Evolutionary conservation across 37 sponge, comb jelly and placozoan species (phyloP), one percentile per base, ranked within the genome.

Genomic region (Bolinopsis microptera): DNA sequence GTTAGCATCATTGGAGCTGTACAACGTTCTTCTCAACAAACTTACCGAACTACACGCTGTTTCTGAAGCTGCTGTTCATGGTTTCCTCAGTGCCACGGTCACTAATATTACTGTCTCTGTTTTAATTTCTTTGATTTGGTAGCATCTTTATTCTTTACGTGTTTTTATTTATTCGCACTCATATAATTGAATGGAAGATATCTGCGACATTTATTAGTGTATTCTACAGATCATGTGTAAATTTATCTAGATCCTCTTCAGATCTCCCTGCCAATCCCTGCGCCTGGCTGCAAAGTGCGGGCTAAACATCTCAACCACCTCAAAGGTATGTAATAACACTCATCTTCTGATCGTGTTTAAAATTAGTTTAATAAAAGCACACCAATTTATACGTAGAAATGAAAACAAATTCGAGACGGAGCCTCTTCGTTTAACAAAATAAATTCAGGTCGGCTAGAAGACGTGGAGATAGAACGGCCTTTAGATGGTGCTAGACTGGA

Each of bases 381-480:
- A n/a, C n/a, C n/a, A n/a, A n/a, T n/a, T n/a, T n/a, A n/a, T n/a
- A n/a, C n/a, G n/a, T n/a, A n/a, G n/a, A n/a, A n/a, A n/a, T n/a
- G n/a, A n/a, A n/a, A n/a, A n/a, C n/a, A n/a, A n/a, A n/a, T n/a
- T n/a, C n/a, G n/a, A n/a, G n/a, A n/a, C n/a, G n/a, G n/a, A n/a
- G n/a, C n/a, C n/a, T n/a, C n/a, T n/a, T n/a, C n/a, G n/a, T n/a
- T n/a, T n/a, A n/a, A n/a, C n/a, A n/a, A n/a, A n/a, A n/a, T n/a
- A n/a, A n/a, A n/a, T n/a, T 8, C 75, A 72, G 75, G 75, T 23
- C 13, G 31, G 26, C 31, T 72, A 5, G 75, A 72, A 28, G 31
- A 72, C 26, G 75, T 72, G 75, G 75, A 30, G 75, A 72, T 72
- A 72, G 75, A 72, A 28, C 26, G 75, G 31, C 75, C 75, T 28